A percentile compares a stretch with the other conserved stretches of the same genome.
Conservation (phyloP, 2,888 invertebrate species). For the Conchocele bisecta region DNA sequence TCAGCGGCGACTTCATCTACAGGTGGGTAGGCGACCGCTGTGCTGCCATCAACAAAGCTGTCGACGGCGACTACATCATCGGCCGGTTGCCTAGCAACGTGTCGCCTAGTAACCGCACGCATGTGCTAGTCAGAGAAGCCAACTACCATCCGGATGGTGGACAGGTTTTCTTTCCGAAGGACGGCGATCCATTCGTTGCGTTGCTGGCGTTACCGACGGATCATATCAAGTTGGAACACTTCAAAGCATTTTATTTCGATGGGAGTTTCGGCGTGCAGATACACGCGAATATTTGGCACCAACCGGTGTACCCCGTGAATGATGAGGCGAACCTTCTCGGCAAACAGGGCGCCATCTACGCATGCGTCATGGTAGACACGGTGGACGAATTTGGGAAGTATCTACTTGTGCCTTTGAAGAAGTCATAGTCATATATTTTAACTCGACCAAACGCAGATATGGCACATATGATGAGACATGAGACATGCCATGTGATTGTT, state of each 20-base stretch:
- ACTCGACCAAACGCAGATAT: too few relatives aligned
- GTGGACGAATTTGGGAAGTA: constrained; percentile 56
- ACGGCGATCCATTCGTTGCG: constrained; percentile 32
- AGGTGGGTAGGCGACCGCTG: constrained; percentile 60
- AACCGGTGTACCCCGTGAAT: constrained; percentile 51
- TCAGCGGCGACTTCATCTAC: constrained; percentile 56
- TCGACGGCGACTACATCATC: constrained; percentile 48
- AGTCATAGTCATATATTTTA: too few relatives aligned
- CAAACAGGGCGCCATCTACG: constrained; percentile 57
- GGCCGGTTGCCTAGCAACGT: constrained; percentile 55
- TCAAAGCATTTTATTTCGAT: constrained; percentile 64
- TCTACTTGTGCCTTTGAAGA: constrained; percentile 43
- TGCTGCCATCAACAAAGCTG: constrained; percentile 57
- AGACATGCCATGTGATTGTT: too few relatives aligned
- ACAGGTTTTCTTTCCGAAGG: constrained; percentile 41
- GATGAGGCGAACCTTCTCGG: constrained; percentile 44
- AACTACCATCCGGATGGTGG: constrained; percentile 68
- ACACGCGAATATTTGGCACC: constrained; percentile 61
- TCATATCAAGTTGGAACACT: constrained; percentile 56
- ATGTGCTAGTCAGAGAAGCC: constrained; percentile 61
- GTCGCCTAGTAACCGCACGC: constrained; percentile 50
- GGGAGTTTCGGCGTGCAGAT: constrained; percentile 63
- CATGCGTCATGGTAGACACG: constrained; percentile 52
- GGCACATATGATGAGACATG: too few relatives aligned
- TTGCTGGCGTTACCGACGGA: constrained; percentile 59